These are phyloP conservation scores for Lamellibrachia columna DNA, from an alignment of 2,888 invertebrate species.

Conservation along the genomic window DNA sequence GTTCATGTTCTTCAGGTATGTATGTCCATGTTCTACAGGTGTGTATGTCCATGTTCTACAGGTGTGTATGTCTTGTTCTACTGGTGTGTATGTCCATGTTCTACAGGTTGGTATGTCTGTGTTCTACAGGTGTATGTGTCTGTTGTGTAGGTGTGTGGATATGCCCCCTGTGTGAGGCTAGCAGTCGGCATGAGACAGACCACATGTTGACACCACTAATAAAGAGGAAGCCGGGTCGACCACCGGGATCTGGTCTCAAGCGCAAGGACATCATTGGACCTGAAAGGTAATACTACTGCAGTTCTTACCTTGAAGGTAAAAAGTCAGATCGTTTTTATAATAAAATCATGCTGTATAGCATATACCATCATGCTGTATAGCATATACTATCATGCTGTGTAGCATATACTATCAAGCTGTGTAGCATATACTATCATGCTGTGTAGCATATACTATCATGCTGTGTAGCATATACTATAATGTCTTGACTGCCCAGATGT, in stretches of 20 bases:
- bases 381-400: too few species aligned
- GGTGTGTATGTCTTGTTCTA: neutral
- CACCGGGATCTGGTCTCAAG: neutral
- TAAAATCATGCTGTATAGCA: too few species aligned
- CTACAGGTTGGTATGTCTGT: neutral
- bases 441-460: too few species aligned
- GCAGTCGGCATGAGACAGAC: neutral
- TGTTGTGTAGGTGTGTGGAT: neutral
- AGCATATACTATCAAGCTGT: too few species aligned
- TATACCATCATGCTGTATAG: too few species aligned
- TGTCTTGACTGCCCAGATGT: too few species aligned
- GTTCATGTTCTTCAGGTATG: neutral
- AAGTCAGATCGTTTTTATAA: too few species aligned
- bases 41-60: neutral
- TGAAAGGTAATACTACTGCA: neutral
- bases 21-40: neutral
- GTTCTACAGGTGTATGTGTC: neutral
- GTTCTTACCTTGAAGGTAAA: neutral
- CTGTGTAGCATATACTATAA: too few species aligned
- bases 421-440: too few species aligned
- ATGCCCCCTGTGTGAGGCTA: neutral
- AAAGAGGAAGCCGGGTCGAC: constrained; percentile 10
- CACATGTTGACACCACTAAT: neutral
- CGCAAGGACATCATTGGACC: constrained; percentile 3
- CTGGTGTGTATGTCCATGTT: neutral